Percentiles rank a stretch among this genome's conserved stretches.
Evolutionary conservation across 2,113 vertebrate genomes (phyloP).

Genomic region (Syngnathus typhle): DNA sequence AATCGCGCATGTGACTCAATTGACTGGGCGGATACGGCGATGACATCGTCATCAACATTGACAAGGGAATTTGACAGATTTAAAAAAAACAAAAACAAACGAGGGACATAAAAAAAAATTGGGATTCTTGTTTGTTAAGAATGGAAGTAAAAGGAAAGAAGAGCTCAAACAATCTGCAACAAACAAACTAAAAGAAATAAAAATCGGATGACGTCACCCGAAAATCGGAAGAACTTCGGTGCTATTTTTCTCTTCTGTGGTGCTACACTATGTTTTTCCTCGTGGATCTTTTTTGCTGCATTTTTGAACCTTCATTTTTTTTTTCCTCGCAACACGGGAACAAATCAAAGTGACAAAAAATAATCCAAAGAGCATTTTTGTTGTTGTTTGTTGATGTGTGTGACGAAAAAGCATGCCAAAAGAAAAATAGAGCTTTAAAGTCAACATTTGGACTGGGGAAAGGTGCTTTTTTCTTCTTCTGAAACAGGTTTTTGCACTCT

Average conservation of each 20-base stretch:
- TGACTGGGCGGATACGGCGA: constrained; percentile 49
- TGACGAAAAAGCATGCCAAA: constrained; percentile 2
- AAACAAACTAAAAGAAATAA: constrained; percentile 14
- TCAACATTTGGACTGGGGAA: constrained; percentile 30
- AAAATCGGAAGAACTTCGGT: constrained; percentile 60
- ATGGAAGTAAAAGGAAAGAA: constrained; percentile 63
- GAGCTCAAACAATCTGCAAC: constrained; percentile 45
- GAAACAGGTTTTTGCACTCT: constrained; percentile 58
- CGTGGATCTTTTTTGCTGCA: constrained; percentile 40
- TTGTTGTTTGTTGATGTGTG: constrained; percentile 5
- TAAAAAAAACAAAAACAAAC: constrained; percentile 35
- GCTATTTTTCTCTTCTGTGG: constrained; percentile 83
- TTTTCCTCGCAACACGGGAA: background rate
- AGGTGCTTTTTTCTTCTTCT: constrained; percentile 1
- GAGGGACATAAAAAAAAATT: constrained; percentile 9
- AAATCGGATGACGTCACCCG: background rate
- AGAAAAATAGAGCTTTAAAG: constrained; percentile 27
- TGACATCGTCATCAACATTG: constrained; percentile 8
- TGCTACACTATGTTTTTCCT: constrained; percentile 78
- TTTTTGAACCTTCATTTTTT: background rate
- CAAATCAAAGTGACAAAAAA: constrained; percentile 14
- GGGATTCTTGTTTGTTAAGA: constrained; percentile 57
- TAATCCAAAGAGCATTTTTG: constrained; percentile 34
- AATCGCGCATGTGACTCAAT: constrained; percentile 76
- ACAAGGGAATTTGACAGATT: constrained; percentile 39